Base-by-base conservation (phyloP, 2,888 invertebrate species). In the Bugula neritina region DNA sequence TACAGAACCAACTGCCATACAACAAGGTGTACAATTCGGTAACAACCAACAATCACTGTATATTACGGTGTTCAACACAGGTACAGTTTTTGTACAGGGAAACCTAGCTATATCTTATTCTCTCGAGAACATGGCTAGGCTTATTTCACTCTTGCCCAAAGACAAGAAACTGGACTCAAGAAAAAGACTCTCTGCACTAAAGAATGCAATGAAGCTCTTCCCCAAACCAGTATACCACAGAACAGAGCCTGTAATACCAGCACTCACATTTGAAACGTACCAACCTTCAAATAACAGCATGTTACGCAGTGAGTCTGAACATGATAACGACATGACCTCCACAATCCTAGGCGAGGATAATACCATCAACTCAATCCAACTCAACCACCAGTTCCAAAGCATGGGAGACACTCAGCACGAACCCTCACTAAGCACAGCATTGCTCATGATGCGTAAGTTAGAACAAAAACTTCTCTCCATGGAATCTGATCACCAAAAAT, bases 71-170 rank as follows among this genome's bases (percentile, higher is more conserved):
- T 57, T 13, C n/a, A 25, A 57, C 57, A 57, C 57, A 3, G 57
- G 57, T n/a, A 57, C 57, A 23, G 57, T 57, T 57, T 57, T 57
- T 23, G n/a, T 57, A 5, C 57, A 57, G n/a, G 57, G 57, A 57
- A 57, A 57, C n/a, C 57, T 57, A 57, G 57, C 57, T n/a, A 25
- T 57, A 13, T 57, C 57, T 13, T 57, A 57, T n/a, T 57, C 57
- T 13, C 5, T 57, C 5, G 57, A 57, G n/a, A 57, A 57, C 57
- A 57, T 57, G 57, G 57, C 5, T 13, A 57, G 27, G 23, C 23
- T 57, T 3, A 57, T 57, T 25, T 57, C 57, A 5, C 57, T 57
- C 57, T n/a, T 57, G 23, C 57, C 57, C 23, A 57, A 13, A 57
- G 13, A 5, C 10, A 57, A n/a, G 5, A 5, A 5, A 57, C 3